Evolutionary conservation across 1,140 invertebrate genomes (phyloP).

Genomic region (Drosophila ambigua): DNA sequence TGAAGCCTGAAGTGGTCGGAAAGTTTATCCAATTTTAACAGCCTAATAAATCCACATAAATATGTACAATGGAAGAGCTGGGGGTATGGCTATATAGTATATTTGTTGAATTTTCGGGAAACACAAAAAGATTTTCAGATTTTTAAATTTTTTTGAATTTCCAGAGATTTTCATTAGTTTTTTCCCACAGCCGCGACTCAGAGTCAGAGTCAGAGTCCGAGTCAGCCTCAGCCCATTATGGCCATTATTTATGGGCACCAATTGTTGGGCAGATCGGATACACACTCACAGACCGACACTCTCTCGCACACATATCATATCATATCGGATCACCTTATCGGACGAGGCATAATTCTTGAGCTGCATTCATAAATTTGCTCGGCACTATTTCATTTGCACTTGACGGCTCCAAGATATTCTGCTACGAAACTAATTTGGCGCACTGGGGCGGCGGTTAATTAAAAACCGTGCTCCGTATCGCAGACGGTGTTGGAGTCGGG

Average conservation of each 20-base stretch:
- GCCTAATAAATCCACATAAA: slow-evolving; percentile 75
- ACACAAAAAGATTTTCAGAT: slow-evolving; percentile 50
- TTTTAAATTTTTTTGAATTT: no score
- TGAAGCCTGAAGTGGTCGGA: slow-evolving; percentile 51
- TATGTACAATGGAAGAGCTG: slow-evolving; percentile 56
- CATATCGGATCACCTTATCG: slow-evolving; percentile 64
- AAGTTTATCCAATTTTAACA: slow-evolving; percentile 77
- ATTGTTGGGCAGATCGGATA: slow-evolving; percentile 51
- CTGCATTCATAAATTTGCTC: slow-evolving; percentile 66
- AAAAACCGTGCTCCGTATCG: slow-evolving; percentile 63
- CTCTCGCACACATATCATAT: slow-evolving; percentile 72
- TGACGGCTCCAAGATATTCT: slow-evolving; percentile 67
- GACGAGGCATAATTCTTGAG: slow-evolving; percentile 72
- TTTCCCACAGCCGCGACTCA: slow-evolving; percentile 40
- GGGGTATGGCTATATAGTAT: slow-evolving; percentile 39
- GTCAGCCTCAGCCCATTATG: slow-evolving; percentile 68
- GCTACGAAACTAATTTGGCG: slow-evolving; percentile 55
- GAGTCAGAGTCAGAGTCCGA: no score
- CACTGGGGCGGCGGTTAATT: slow-evolving; percentile 62
- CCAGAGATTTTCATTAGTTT: slow-evolving; percentile 47
- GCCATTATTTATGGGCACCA: slow-evolving; percentile 69
- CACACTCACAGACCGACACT: slow-evolving; percentile 29
- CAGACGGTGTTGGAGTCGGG: no score
- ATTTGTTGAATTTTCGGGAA: slow-evolving; percentile 27
- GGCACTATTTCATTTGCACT: slow-evolving; percentile 66